Evolutionary conservation across 2,888 invertebrate genomes (phyloP).

Genomic region (Tromatobia lineatoria): DNA sequence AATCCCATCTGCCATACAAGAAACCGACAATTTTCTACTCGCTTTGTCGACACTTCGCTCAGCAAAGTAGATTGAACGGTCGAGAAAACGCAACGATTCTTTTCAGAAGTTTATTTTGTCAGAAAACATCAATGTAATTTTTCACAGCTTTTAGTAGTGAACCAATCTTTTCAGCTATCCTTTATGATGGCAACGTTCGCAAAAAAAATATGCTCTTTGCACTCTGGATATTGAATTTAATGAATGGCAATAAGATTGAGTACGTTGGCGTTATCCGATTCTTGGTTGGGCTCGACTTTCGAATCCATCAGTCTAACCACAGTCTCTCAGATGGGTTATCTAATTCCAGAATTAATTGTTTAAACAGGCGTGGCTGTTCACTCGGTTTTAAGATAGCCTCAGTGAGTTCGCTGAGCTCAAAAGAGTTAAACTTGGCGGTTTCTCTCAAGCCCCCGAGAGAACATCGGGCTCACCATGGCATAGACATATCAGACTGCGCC

Average conservation of each 20-base stretch:
- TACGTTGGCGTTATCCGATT: constrained; percentile 15
- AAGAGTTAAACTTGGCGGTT: constrained; percentile 32
- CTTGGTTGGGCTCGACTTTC: constrained; percentile 10
- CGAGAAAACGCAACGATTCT: not conserved
- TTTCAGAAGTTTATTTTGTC: not conserved
- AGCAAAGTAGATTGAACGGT: constrained; percentile 53
- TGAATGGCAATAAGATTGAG: not conserved
- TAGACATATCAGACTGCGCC: constrained; percentile 57
- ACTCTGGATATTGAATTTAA: not conserved
- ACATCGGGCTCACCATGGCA: constrained; percentile 13
- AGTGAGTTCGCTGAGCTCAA: not conserved
- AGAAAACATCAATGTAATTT: not conserved
- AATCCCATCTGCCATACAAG: constrained; percentile 41
- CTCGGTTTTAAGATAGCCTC: constrained; percentile 23
- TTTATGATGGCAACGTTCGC: not conserved
- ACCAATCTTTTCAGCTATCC: not conserved
- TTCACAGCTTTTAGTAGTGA: not conserved
- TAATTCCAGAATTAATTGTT: constrained; percentile 59
- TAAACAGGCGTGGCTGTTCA: constrained; percentile 58
- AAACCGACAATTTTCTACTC: constrained; percentile 54
- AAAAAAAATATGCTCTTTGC: not conserved
- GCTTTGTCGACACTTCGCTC: constrained; percentile 39
- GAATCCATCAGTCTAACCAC: constrained; percentile 7
- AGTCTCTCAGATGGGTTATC: constrained; percentile 35
- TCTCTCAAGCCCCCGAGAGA: constrained; percentile 27